A percentile compares a stretch with the other conserved stretches of the same genome.
Conservation (phyloP, 2,888 invertebrate genomes). For the Koerneria pararmatus region DNA sequence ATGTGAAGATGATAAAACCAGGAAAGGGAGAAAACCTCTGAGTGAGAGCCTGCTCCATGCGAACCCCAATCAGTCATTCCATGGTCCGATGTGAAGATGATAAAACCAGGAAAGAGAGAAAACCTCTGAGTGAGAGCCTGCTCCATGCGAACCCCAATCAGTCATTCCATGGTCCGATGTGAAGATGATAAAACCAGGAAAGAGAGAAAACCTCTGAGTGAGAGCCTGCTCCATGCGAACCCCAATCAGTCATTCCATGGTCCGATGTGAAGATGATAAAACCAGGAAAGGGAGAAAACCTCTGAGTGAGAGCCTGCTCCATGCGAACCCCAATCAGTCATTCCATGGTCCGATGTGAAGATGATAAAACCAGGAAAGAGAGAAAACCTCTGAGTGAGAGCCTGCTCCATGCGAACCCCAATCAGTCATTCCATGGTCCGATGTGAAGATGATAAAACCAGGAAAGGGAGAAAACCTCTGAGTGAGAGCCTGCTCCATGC, state of each 20-base stretch:
- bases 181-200: no score
- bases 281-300: no score
- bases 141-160: conserved; percentile 94
- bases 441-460: conserved; percentile 83
- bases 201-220: conserved; percentile 63
- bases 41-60: conserved; percentile 82
- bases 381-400: conserved; percentile 66
- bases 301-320: conserved; percentile 78
- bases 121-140: conserved; percentile 72
- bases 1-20: conserved; percentile 83
- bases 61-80: conserved; percentile 99
- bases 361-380: no score
- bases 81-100: conserved; percentile 89
- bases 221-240: conserved; percentile 90
- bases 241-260: conserved; percentile 99
- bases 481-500: conserved; percentile 82
- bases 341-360: conserved; percentile 93
- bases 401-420: conserved; percentile 97
- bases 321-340: conserved; percentile 98
- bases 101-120: no score
- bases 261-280: conserved; percentile 88
- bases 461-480: conserved; percentile 61
- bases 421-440: conserved; percentile 98
- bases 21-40: conserved; percentile 61
- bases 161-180: conserved; percentile 99